Conservation (phyloP, 35 echinoderm and acorn worm species). For the Apostichopus japonicus region DNA sequence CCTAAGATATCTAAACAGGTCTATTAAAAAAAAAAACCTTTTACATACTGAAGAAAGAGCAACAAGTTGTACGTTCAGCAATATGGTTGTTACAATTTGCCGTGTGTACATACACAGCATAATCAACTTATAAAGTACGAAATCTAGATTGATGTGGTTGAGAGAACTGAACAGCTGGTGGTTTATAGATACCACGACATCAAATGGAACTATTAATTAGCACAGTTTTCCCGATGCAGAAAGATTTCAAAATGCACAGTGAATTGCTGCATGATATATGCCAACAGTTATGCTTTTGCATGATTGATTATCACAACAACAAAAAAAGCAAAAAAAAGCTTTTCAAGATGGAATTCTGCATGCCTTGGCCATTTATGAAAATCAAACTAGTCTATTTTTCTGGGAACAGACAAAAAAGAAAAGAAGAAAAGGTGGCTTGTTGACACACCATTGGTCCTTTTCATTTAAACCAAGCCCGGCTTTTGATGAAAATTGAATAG, state of each 20-base stretch:
- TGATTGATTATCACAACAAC: slow-evolving; percentile 29
- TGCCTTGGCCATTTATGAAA: slow-evolving; percentile 15
- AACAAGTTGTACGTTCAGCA: no score
- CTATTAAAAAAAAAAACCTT: no score
- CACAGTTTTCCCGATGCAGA: no score
- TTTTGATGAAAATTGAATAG: neutral
- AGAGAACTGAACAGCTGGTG: no score
- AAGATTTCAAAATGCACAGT: neutral
- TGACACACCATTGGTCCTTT: slow-evolving; percentile 40
- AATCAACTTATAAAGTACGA: no score
- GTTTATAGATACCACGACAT: no score
- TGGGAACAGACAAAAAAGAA: slow-evolving; percentile 23
- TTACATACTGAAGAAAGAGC: no score
- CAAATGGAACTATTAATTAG: no score
- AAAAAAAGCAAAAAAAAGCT: neutral
- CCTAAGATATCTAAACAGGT: no score
- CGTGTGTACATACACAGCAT: no score
- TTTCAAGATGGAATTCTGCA: neutral
- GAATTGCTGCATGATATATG: neutral
- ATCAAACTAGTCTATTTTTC: slow-evolving; percentile 15
- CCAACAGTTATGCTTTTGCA: slow-evolving; percentile 48
- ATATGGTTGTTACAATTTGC: no score
- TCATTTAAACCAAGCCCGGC: neutral
- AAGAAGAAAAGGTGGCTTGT: slow-evolving; percentile 43
- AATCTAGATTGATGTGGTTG: no score